Conservation (phyloP, 2,888 invertebrate genomes). For the Amblyjoppa proteus region DNA sequence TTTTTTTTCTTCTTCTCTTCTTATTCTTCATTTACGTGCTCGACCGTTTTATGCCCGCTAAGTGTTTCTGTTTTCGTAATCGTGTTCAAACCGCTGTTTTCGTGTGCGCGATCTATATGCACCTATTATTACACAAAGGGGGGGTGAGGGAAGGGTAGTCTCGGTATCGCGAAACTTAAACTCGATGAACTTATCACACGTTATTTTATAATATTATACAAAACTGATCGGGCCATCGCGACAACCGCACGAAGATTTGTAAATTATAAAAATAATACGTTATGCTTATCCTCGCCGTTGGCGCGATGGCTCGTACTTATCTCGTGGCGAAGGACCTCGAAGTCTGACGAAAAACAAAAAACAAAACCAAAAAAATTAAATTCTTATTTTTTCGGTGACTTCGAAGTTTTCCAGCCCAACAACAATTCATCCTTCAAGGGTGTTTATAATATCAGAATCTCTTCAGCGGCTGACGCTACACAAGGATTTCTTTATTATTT, state of each 20-base stretch:
- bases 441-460: conserved; percentile 25
- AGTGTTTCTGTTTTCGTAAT: conserved; percentile 42
- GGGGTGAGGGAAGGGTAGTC: conserved; percentile 59
- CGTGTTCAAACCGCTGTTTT: conserved; percentile 55
- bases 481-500: conserved; percentile 8
- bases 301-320: conserved; percentile 70
- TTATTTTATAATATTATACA: conserved; percentile 69
- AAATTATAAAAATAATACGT: conserved; percentile 84
- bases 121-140: conserved; percentile 71
- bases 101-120: conserved; percentile 71
- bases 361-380: neutral
- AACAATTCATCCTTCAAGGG: conserved; percentile 29
- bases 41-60: conserved; percentile 19
- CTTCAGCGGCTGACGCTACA: neutral
- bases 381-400: conserved; percentile 5
- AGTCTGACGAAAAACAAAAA: neutral
- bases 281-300: conserved; percentile 75
- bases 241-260: conserved; percentile 74
- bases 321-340: conserved; percentile 30
- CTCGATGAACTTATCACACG: conserved; percentile 66
- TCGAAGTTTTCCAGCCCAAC: conserved; percentile 8
- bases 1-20: conserved; percentile 17
- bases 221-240: conserved; percentile 75
- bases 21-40: conserved; percentile 23
- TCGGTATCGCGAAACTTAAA: conserved; percentile 60